Evolutionary conservation across 2,797 vertebrate genomes (phyloP).

Genomic region (Halcyon chelicuti): DNA sequence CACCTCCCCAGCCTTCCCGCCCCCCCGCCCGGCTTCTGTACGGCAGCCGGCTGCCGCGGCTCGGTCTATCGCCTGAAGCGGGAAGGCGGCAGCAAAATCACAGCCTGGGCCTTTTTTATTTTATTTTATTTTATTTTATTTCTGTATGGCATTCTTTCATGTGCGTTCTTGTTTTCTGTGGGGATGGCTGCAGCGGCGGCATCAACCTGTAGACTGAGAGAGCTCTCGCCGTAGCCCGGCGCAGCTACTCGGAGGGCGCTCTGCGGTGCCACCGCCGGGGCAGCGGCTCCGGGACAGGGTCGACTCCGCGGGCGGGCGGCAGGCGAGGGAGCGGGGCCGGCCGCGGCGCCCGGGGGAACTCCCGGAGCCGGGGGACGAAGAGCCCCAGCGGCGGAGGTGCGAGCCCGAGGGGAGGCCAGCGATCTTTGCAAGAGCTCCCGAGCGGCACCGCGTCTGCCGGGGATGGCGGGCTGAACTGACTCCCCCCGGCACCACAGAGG

Average conservation of each 20-base stretch:
- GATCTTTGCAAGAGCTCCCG: not conserved
- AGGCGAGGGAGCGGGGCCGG: not conserved
- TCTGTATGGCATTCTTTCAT: not conserved
- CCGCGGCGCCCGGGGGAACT: not conserved
- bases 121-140: not conserved
- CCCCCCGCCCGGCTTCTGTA: not conserved
- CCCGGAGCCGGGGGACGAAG: not conserved
- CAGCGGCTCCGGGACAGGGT: not conserved
- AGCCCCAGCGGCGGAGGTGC: not conserved
- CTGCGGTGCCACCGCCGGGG: not conserved
- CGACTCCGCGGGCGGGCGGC: not conserved
- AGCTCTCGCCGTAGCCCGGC: not conserved
- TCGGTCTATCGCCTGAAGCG: not conserved
- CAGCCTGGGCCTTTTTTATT: not conserved
- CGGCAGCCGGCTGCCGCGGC: not conserved
- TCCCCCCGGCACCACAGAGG: no score
- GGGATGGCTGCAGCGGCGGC: not conserved
- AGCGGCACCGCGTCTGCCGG: not conserved
- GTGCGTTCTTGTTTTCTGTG: not conserved
- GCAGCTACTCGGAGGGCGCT: not conserved
- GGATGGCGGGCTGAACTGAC: not conserved
- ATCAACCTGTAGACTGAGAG: conserved; percentile 22
- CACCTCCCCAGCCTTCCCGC: not conserved
- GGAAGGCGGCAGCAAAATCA: not conserved
- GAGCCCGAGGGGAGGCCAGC: not conserved